phyloP scores from a whole-genome alignment of 2,888 invertebrate species.

The Thera obeliscata region DNA sequence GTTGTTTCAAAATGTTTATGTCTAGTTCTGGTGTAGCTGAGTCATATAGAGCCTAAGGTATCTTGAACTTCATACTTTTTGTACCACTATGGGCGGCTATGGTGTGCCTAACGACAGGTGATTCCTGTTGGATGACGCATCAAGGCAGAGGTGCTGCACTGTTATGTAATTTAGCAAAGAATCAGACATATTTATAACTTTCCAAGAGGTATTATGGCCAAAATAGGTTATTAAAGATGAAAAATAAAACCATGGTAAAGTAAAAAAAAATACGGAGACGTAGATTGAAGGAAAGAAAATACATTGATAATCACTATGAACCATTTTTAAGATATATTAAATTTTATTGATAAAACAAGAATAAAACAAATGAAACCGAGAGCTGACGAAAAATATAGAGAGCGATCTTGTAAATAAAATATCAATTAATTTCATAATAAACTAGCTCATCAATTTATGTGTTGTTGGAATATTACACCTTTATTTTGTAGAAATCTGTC shows the following conservation, averaged over 20 bases:
- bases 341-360: too few species aligned
- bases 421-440: neutral
- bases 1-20: slow-evolving; percentile 35
- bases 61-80: slow-evolving; percentile 42
- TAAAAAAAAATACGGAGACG: too few species aligned
- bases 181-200: neutral
- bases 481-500: neutral
- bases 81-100: slow-evolving; percentile 23
- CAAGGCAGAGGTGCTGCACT: slow-evolving; percentile 35
- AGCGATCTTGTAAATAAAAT: too few species aligned
- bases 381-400: too few species aligned
- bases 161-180: slow-evolving; percentile 8
- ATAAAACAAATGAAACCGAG: too few species aligned
- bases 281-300: too few species aligned
- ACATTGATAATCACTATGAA: too few species aligned
- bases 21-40: slow-evolving; percentile 44
- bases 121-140: slow-evolving; percentile 49
- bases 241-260: neutral
- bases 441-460: neutral
- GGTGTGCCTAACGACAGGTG: slow-evolving; percentile 45
- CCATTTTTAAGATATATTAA: too few species aligned
- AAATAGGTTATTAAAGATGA: too few species aligned
- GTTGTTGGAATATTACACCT: neutral
- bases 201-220: too few species aligned
- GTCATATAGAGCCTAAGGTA: slow-evolving; percentile 47